A percentile compares a stretch with the other conserved stretches of the same genome.
Conservation (phyloP, 2,888 invertebrate genomes). For the Hetaerina titia region DNA sequence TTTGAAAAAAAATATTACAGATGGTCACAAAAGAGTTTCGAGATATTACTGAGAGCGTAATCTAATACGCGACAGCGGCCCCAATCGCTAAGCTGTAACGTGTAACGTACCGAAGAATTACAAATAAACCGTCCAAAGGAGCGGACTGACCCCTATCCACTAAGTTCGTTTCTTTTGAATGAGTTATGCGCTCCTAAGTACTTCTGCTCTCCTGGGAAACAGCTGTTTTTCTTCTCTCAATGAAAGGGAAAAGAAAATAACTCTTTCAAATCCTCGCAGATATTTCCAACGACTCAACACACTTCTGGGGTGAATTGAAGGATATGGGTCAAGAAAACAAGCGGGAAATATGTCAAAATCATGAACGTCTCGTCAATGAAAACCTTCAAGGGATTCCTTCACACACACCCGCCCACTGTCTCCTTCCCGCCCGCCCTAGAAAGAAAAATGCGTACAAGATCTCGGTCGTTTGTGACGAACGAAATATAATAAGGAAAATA, state of each 20-base stretch:
- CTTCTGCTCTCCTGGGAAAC: not conserved
- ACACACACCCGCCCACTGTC: too few relatives aligned
- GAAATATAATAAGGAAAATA: not conserved
- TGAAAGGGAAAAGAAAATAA: not conserved
- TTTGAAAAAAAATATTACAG: not conserved
- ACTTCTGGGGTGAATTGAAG: not conserved
- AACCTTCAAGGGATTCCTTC: not conserved
- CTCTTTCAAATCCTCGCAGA: not conserved
- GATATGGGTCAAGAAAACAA: constrained; percentile 24
- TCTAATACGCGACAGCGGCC: not conserved
- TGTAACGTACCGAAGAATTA: not conserved
- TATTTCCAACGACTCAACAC: not conserved
- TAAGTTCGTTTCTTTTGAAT: not conserved
- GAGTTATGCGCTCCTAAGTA: not conserved
- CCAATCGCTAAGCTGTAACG: not conserved
- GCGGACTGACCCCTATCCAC: not conserved
- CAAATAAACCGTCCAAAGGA: not conserved
- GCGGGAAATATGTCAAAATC: constrained; percentile 24
- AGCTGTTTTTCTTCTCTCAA: not conserved
- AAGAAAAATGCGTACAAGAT: not conserved
- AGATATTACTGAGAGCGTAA: not conserved
- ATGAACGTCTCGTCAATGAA: not conserved
- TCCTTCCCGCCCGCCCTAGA: not conserved
- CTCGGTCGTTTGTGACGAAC: not conserved
- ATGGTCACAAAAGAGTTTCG: not conserved